A percentile compares a stretch with the other conserved stretches of the same genome.
These are phyloP conservation scores for Heliconius charithonia DNA, from an alignment of 2,888 invertebrate genomes.

Conservation along the genomic window DNA sequence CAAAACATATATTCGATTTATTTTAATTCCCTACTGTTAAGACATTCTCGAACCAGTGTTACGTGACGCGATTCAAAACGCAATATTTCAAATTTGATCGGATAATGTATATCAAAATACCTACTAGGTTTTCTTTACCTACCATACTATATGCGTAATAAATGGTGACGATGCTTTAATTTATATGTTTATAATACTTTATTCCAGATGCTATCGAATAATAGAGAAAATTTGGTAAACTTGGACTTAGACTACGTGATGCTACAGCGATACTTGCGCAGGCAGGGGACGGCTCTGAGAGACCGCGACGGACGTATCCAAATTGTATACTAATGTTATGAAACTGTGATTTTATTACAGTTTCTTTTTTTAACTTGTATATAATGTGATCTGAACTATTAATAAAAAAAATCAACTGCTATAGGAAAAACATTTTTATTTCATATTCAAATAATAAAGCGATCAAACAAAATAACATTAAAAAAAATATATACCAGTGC, in stretches of 20 bases:
- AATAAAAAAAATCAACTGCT: not conserved
- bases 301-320: conserved; percentile 83
- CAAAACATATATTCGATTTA: too few relatives aligned
- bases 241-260: conserved; percentile 83
- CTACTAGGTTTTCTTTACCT: too few relatives aligned
- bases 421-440: conserved; percentile 21
- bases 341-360: not conserved
- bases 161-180: too few relatives aligned
- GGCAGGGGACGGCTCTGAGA: conserved; percentile 75
- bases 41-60: too few relatives aligned
- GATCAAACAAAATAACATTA: not conserved
- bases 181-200: not conserved
- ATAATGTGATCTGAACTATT: not conserved
- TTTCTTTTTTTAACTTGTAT: not conserved
- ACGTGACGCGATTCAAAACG: too few relatives aligned
- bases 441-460: conserved; percentile 8
- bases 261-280: conserved; percentile 78
- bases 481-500: not conserved
- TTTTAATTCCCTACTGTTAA: too few relatives aligned
- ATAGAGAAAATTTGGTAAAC: conserved; percentile 75
- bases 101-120: too few relatives aligned
- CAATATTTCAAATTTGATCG: too few relatives aligned
- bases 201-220: conserved; percentile 73
- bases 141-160: too few relatives aligned
- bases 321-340: conserved; percentile 59